A percentile compares a stretch with the other conserved stretches of the same genome.
These are phyloP conservation scores for Rhinichthys klamathensis DNA, from an alignment of 2,113 vertebrate species.

Conservation along the genomic window DNA sequence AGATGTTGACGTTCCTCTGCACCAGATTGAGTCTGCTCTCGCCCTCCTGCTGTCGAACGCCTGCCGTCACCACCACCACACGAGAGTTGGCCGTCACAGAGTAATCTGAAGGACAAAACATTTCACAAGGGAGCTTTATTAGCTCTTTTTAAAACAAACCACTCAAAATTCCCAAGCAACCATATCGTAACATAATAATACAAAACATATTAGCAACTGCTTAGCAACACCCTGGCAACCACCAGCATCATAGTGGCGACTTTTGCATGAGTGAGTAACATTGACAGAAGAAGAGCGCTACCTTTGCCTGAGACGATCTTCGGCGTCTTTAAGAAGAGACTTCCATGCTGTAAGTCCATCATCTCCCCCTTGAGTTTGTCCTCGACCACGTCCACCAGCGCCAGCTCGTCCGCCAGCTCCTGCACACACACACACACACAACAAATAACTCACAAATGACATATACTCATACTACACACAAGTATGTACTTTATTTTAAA, in stretches of 20 bases:
- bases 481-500: neutral
- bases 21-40: slow-evolving; percentile 62
- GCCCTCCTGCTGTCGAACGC: slow-evolving; percentile 62
- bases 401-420: slow-evolving; percentile 63
- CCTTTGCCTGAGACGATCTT: slow-evolving; percentile 66
- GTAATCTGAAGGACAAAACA: slow-evolving; percentile 57
- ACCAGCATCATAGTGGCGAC: too few species aligned
- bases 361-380: slow-evolving; percentile 65
- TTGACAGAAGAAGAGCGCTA: neutral
- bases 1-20: slow-evolving; percentile 63
- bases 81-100: slow-evolving; percentile 64
- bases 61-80: slow-evolving; percentile 61
- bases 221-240: too few species aligned
- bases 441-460: neutral
- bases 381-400: slow-evolving; percentile 61
- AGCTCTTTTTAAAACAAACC: neutral
- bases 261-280: too few species aligned
- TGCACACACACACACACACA: neutral
- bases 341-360: slow-evolving; percentile 67
- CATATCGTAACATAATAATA: too few species aligned
- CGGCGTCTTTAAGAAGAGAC: slow-evolving; percentile 67
- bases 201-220: too few species aligned
- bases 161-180: neutral
- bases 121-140: neutral
- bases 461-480: neutral